Percentiles rank a stretch among this genome's conserved stretches.
phyloP scores from a whole-genome alignment of 2,888 invertebrate species.

The Dorcus hopei region DNA sequence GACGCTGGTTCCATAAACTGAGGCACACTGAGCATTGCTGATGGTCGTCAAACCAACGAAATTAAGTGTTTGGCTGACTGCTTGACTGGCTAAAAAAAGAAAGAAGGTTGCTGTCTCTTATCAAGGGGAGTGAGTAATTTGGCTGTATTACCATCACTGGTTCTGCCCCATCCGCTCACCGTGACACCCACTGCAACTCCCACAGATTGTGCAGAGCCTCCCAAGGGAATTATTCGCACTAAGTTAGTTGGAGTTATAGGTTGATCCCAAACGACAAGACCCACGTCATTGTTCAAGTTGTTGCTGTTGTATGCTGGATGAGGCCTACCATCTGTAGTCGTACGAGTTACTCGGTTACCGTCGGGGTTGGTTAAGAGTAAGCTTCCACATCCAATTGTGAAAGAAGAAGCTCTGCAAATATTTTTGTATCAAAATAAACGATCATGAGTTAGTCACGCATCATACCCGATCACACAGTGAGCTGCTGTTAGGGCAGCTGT shows the following conservation, averaged over 20 bases:
- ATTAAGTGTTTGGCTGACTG: slow-evolving; percentile 23
- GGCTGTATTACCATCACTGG: slow-evolving; percentile 14
- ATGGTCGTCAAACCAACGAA: slow-evolving; percentile 33
- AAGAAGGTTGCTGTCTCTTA: background rate
- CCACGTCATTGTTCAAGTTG: slow-evolving; percentile 20
- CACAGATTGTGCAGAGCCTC: slow-evolving; percentile 17
- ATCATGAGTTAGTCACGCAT: no score
- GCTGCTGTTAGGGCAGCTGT: slow-evolving; percentile 30
- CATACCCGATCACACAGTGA: slow-evolving; percentile 28
- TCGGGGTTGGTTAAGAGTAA: slow-evolving; percentile 1
- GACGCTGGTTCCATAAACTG: slow-evolving; percentile 23
- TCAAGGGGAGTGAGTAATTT: background rate
- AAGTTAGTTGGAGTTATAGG: slow-evolving; percentile 11
- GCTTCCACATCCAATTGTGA: background rate
- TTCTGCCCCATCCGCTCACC: slow-evolving; percentile 31
- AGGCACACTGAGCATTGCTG: slow-evolving; percentile 30
- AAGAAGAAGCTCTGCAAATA: background rate
- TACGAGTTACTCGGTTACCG: slow-evolving; percentile 2
- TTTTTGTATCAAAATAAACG: no score
- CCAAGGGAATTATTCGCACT: slow-evolving; percentile 16
- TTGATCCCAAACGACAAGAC: slow-evolving; percentile 10
- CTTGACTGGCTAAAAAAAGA: background rate
- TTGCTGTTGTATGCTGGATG: slow-evolving; percentile 8
- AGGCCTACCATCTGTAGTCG: slow-evolving; percentile 9
- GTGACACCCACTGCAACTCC: slow-evolving; percentile 18